These are phyloP conservation scores for Ceuthmochares aereus DNA, from an alignment of 2,113 vertebrate genomes.

Conservation along the genomic window DNA sequence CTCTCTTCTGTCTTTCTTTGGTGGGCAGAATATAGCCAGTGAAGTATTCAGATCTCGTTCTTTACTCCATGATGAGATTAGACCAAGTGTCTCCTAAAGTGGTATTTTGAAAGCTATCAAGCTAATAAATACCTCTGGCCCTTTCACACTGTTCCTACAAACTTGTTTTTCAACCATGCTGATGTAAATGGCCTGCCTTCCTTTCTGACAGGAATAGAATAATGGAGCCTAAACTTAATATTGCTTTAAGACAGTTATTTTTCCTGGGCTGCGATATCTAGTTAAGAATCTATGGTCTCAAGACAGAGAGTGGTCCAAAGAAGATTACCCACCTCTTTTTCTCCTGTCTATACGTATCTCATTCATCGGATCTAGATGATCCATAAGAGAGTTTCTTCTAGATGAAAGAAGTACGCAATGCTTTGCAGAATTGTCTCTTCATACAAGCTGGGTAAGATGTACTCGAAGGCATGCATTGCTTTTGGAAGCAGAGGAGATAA, in stretches of 20 bases:
- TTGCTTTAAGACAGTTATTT: constrained; percentile 2
- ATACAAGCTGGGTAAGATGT: background rate
- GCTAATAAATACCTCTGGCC: background rate
- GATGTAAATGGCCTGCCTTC: background rate
- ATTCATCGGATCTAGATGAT: background rate
- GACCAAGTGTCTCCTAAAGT: background rate
- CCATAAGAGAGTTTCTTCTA: background rate
- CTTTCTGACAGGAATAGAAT: background rate
- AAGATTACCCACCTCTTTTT: constrained; percentile 4
- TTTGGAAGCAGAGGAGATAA: background rate
- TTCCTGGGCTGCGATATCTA: background rate
- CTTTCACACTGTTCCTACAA: background rate
- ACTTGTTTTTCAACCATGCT: background rate
- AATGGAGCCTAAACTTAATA: background rate
- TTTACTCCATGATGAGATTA: background rate
- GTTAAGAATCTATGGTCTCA: constrained; percentile 2
- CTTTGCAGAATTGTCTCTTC: background rate
- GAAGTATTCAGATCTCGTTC: background rate
- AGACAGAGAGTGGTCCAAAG: background rate
- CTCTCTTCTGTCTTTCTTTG: background rate
- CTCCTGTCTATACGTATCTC: background rate
- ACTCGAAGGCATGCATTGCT: background rate
- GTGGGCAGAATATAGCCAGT: background rate
- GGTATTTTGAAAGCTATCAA: background rate
- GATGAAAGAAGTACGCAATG: accelerated